Percentiles rank a stretch among this genome's conserved stretches.
Conservation (phyloP, 2,888 invertebrate species). For the Nymphalis urticae region DNA sequence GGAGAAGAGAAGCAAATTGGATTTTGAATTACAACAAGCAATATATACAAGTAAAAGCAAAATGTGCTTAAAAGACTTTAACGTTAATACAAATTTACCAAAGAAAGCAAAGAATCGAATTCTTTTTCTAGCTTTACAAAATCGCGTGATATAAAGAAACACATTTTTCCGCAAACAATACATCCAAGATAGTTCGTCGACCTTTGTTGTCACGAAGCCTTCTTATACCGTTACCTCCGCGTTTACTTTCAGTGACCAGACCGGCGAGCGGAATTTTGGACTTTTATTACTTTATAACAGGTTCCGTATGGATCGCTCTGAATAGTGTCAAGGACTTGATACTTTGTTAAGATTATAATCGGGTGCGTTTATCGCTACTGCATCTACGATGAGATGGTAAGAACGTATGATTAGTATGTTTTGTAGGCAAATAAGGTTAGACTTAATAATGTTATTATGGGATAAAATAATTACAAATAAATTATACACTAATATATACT, state of each 20-base stretch:
- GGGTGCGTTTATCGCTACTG: background rate
- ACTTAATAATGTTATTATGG: background rate
- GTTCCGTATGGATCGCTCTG: slow-evolving; percentile 17
- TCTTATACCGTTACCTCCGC: slow-evolving; percentile 53
- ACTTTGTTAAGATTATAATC: slow-evolving; percentile 11
- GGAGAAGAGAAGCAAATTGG: too few relatives aligned
- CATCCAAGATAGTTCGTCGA: slow-evolving; percentile 53
- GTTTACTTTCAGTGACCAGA: slow-evolving; percentile 61
- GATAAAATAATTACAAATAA: too few relatives aligned
- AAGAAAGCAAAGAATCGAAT: too few relatives aligned
- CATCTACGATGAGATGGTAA: background rate
- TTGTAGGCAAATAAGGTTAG: background rate
- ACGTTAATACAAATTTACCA: too few relatives aligned
- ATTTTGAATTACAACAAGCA: too few relatives aligned
- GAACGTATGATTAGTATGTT: background rate
- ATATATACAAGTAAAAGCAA: too few relatives aligned
- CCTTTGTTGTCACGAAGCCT: slow-evolving; percentile 48
- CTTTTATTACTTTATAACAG: slow-evolving; percentile 27
- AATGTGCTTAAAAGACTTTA: too few relatives aligned
- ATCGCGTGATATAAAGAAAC: slow-evolving; percentile 13
- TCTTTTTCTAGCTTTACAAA: slow-evolving; percentile 1
- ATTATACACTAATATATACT: too few relatives aligned
- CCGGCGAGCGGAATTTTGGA: slow-evolving; percentile 40
- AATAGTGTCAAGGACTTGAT: slow-evolving; percentile 26
- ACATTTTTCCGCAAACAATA: slow-evolving; percentile 57